Base-by-base conservation (phyloP, 2,113 vertebrate genomes). In the Prinia subflava region DNA sequence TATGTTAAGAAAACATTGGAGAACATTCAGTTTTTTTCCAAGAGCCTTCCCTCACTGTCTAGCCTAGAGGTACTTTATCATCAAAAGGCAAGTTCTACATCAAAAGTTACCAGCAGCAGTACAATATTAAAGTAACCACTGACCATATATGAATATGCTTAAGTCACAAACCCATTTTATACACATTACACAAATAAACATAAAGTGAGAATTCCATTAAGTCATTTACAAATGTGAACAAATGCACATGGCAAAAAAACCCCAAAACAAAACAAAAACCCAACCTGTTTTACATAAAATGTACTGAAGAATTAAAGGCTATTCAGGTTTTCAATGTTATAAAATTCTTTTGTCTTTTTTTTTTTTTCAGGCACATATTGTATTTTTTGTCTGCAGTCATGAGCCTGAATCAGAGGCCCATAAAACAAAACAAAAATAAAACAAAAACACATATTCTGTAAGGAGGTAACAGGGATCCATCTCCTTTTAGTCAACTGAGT, bases 71-170 rank as follows among this genome's bases (percentile, higher is more conserved):
- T 97, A 96, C 98, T 98, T 97, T 95, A 97, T 94, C 94, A 96
- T 96, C 97, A 96, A 97, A 97, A 98, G 98, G 98, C 96, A 97
- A 98, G 97, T 92, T 97, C 97, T 94, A 89, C 74, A 97, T 97
- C 98, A 97, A 97, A 98, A 98, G 96, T 98, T 98, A 98, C 98
- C 98, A 98, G 98, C 98, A 98, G 99, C 98, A 98, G 98, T 98
- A 99, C 98, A 98, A 98, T 97, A 98, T 98, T 98, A 98, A 98
- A 98, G 98, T 98, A 98, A 98, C 98, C 98, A 98, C 98, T 98
- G 98, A 98, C 98, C 97, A 96, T 98, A 98, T 98, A 98, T 98
- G 98, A 98, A 98, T 98, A 99, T 97, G 98, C 97, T 98, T 98
- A 99, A 97, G 91, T 98, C 98, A 99, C 98, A 98, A 98, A 98